These are phyloP conservation scores for Eretmocerus hayati DNA, from an alignment of 2,888 invertebrate genomes.

Conservation along the genomic window DNA sequence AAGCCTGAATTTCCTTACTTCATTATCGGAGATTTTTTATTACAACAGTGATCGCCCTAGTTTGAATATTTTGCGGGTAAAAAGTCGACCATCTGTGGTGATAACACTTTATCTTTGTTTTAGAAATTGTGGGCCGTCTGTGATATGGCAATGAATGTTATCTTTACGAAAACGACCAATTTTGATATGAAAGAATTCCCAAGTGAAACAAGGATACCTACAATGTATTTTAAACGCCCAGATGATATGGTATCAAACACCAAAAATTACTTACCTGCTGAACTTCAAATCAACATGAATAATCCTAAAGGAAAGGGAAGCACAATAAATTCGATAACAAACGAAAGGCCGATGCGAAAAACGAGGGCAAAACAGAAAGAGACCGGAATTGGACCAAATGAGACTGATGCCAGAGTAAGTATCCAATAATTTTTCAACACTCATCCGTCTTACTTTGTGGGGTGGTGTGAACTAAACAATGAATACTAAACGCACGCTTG, in stretches of 20 bases:
- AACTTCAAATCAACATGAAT: conserved; percentile 59
- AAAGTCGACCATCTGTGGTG: background rate
- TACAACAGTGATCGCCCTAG: no score
- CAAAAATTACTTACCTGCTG: conserved; percentile 73
- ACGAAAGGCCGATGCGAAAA: conserved; percentile 43
- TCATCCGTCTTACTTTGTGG: conserved; percentile 21
- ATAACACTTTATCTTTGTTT: background rate
- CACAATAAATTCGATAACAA: conserved; percentile 41
- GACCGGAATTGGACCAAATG: conserved; percentile 52
- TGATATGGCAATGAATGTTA: conserved; percentile 87
- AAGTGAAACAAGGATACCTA: conserved; percentile 76
- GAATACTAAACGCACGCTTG: conserved; percentile 12
- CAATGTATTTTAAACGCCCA: conserved; percentile 82
- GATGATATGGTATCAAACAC: conserved; percentile 67
- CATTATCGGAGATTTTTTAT: no score
- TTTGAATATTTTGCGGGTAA: background rate
- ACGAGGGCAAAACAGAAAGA: conserved; percentile 50
- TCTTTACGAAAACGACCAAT: conserved; percentile 77
- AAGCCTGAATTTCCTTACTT: conserved; percentile 41
- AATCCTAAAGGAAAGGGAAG: conserved; percentile 40
- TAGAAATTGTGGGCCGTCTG: conserved; percentile 96
- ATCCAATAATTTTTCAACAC: no score
- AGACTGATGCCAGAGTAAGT: conserved; percentile 56
- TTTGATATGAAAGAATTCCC: conserved; percentile 88
- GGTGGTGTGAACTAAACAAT: conserved; percentile 19